A percentile compares a stretch with the other conserved stretches of the same genome.
phyloP scores from a whole-genome alignment of 2,113 vertebrate species.

The Crotalus horridus region DNA sequence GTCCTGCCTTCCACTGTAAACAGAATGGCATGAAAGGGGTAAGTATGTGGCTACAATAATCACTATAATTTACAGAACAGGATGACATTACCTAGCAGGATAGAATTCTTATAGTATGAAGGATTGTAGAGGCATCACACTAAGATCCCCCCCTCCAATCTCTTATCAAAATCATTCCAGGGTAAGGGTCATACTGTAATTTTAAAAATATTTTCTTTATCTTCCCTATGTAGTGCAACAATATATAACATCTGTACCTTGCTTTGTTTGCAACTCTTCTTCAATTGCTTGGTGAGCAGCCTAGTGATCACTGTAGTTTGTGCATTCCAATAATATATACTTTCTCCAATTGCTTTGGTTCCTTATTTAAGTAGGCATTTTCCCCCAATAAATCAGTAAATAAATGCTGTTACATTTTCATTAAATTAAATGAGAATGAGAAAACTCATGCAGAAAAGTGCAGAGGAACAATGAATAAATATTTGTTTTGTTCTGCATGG shows the following conservation, averaged over 20 bases:
- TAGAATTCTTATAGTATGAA: not conserved
- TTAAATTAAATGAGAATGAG: not conserved
- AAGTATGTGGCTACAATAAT: not conserved
- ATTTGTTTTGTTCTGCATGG: not conserved
- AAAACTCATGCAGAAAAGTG: not conserved
- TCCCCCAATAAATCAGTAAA: not conserved
- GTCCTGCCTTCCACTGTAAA: not conserved
- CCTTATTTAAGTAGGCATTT: not conserved
- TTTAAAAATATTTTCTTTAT: not conserved
- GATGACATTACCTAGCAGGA: not conserved
- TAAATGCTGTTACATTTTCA: not conserved
- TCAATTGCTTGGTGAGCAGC: not conserved
- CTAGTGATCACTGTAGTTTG: not conserved
- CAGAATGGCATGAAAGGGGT: not conserved
- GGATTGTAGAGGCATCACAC: not conserved
- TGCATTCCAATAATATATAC: not conserved
- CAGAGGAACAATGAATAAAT: not conserved
- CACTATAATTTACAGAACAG: not conserved
- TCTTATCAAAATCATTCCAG: not conserved
- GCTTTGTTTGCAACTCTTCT: not conserved
- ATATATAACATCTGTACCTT: not conserved
- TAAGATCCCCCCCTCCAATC: not conserved
- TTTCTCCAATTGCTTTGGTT: not conserved
- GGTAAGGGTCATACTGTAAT: not conserved
- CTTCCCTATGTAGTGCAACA: not conserved